A percentile compares a stretch with the other conserved stretches of the same genome.
Conservation (phyloP, 2,113 vertebrate species). For the zebrafish (Danio rerio) region GRCz12tu NC_133190.1:47187001-47187500, state of each 20-base stretch:
- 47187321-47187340: constrained; percentile 25
- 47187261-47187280: background rate
- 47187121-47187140: background rate
- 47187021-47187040: background rate
- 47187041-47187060: background rate
- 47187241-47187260: constrained; percentile 20
- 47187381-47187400: constrained; percentile 54
- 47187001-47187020: background rate
- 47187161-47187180: background rate
- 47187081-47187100: background rate
- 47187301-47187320: background rate
- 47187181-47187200: background rate
- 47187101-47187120: background rate
- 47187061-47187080: background rate
- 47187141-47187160: background rate
- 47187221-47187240: background rate
- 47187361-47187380: constrained; percentile 30
- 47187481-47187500: too few species aligned
- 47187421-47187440: background rate
- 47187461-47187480: too few species aligned
- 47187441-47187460: too few species aligned
- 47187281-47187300: background rate
- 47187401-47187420: constrained; percentile 1
- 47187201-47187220: background rate
- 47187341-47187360: constrained; percentile 28